phyloP scores from a whole-genome alignment of 2,113 vertebrate species.

The Hippocampus guttulatus region DNA sequence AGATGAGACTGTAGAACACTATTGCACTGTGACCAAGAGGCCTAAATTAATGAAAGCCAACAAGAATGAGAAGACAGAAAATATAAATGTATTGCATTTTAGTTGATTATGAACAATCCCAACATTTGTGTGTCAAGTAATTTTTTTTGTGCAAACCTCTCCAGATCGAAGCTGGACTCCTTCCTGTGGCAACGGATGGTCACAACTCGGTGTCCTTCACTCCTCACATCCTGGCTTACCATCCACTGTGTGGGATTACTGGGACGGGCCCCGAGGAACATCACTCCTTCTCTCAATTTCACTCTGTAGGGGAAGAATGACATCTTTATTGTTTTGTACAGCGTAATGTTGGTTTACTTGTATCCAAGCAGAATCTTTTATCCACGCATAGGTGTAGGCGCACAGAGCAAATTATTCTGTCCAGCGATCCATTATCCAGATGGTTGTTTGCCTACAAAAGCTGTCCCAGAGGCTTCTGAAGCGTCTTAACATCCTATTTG shows the following conservation, averaged over 20 bases:
- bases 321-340: not conserved
- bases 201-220: slow-evolving; percentile 74
- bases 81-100: slow-evolving; percentile 28
- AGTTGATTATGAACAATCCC: not conserved
- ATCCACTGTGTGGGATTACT: slow-evolving; percentile 86
- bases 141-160: slow-evolving; percentile 67
- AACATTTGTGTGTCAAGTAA: not conserved
- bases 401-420: slow-evolving; percentile 23
- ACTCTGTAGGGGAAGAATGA: slow-evolving; percentile 71
- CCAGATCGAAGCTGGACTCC: slow-evolving; percentile 62
- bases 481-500: not conserved
- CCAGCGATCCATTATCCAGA: slow-evolving; percentile 26
- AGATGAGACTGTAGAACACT: too few species aligned
- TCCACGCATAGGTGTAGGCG: slow-evolving; percentile 19
- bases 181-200: slow-evolving; percentile 83
- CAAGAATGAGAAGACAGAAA: slow-evolving; percentile 36
- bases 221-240: slow-evolving; percentile 76
- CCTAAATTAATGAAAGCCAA: not conserved
- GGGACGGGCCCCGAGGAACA: slow-evolving; percentile 77
- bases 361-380: slow-evolving; percentile 19
- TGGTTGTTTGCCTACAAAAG: slow-evolving; percentile 39
- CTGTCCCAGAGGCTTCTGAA: slow-evolving; percentile 34
- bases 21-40: too few species aligned
- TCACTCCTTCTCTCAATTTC: slow-evolving; percentile 87
- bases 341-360: not conserved